A percentile compares a stretch with the other conserved stretches of the same genome.
Evolutionary conservation across 2,797 vertebrate species (phyloP).

Genomic region (Strix occidentalis): DNA sequence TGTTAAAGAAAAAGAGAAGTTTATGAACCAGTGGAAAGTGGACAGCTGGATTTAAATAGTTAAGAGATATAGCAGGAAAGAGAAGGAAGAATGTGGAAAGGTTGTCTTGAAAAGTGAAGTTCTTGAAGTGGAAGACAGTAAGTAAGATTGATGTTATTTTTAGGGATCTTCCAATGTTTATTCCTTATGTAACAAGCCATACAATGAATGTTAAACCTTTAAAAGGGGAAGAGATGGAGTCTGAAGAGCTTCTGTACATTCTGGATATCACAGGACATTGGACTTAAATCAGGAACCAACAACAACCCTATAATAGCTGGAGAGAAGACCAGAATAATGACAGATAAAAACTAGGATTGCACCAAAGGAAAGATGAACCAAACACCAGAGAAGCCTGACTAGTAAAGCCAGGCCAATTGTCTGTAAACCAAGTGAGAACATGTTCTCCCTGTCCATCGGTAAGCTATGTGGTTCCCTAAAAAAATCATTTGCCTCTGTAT

Average conservation of each 20-base stretch:
- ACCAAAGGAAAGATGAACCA: background rate
- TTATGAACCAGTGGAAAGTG: background rate
- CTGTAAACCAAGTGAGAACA: background rate
- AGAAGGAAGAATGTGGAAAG: background rate
- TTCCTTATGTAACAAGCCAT: background rate
- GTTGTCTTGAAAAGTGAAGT: background rate
- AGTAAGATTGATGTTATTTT: background rate
- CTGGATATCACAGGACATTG: background rate
- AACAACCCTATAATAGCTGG: background rate
- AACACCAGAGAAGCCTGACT: background rate
- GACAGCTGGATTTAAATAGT: background rate
- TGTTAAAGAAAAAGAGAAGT: background rate
- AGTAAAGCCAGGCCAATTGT: background rate
- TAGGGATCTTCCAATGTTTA: background rate
- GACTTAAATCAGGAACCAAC: background rate
- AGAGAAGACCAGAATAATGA: background rate
- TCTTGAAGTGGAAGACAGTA: background rate
- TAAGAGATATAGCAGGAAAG: background rate
- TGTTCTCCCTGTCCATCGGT: background rate
- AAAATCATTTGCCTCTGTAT: background rate
- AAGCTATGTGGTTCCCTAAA: background rate
- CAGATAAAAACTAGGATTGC: background rate
- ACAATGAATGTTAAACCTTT: background rate
- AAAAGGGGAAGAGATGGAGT: background rate
- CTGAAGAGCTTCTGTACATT: background rate